Evolutionary conservation across 2,888 invertebrate genomes (phyloP), one percentile per base, ranked within the genome.

Genomic region (Lasioglossum villosulum): DNA sequence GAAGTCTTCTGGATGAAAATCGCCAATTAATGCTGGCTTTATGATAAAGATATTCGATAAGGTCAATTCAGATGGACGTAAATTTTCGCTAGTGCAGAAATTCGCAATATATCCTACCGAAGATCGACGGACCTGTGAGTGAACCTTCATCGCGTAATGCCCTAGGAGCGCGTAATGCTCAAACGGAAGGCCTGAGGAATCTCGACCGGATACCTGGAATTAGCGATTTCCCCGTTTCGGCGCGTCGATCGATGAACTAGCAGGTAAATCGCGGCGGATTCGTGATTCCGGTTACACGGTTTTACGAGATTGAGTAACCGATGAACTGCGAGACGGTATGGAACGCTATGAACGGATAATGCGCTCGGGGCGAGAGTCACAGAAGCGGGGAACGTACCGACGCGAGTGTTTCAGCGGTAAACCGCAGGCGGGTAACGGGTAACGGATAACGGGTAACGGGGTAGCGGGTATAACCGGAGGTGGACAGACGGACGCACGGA

Each of bases 351-450:
- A 39, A 23, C 42, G 59, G 73, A 56, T 73, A 75, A 82, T n/a
- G 73, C 56, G 68, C 34, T 45, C 14, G 63, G 63, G 30, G 72
- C n/a, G 42, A 80, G 39, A 71, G 78, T 56, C 66, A 27, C 66
- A 19, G 39, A 27, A 52, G 39, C 30, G 34, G 81, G 56, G 86
- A 34, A 74, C 19, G 72, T 48, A 72, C 45, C 30, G 75, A 39
- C 45, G 39, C 56, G 86, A 70, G 82, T 87, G 89, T 88, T 93
- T 92, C 90, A 91, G 93, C 87, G 92, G 92, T 91, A 90, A 82
- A 92, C 92, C 93, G 89, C 88, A 82, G 74, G 75, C 84, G 78
- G 59, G 59, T 27, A 59, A 59, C 27, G 59, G 45, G 45, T 45
- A 45, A 45, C 48, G 48, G 52, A 8, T 52, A 48, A 45, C 45